Evolutionary conservation across 35 echinoderm and acorn worm genomes (phyloP).

Genomic region (Lytechinus variegatus): DNA sequence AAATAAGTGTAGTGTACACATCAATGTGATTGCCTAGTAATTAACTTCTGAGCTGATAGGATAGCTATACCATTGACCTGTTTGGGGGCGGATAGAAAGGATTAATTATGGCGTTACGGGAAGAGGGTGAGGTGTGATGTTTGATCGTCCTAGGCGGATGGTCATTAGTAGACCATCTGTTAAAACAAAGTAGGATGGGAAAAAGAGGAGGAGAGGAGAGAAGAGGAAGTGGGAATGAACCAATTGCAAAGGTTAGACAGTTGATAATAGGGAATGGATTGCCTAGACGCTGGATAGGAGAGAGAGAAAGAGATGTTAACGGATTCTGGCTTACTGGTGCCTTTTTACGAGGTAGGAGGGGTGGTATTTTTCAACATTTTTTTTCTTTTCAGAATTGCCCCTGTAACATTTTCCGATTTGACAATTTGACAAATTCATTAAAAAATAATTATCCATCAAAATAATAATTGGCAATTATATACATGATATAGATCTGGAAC

Average conservation of each 20-base stretch:
- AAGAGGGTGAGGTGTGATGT: neutral
- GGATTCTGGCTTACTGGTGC: too few relatives aligned
- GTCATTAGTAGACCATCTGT: neutral
- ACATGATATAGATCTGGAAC: too few relatives aligned
- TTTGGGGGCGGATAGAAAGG: neutral
- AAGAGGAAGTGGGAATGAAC: neutral
- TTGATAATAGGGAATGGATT: neutral
- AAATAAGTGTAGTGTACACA: conserved; percentile 12
- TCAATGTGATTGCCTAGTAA: neutral
- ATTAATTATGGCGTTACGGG: neutral
- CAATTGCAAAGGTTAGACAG: neutral
- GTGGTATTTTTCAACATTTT: too few relatives aligned
- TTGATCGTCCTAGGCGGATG: neutral
- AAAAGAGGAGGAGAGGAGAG: neutral
- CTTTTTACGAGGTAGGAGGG: too few relatives aligned
- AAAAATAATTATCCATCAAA: too few relatives aligned
- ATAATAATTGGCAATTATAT: too few relatives aligned
- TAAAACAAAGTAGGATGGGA: neutral
- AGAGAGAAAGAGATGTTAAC: too few relatives aligned
- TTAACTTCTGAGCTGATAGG: neutral
- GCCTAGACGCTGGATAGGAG: neutral
- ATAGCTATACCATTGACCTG: neutral
- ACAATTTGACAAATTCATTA: too few relatives aligned
- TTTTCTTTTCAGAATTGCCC: too few relatives aligned
- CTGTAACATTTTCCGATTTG: too few relatives aligned